Percentiles rank a stretch among this genome's conserved stretches.
Conservation (phyloP, 2,888 invertebrate genomes). For the Drosophila pegasa region DNA sequence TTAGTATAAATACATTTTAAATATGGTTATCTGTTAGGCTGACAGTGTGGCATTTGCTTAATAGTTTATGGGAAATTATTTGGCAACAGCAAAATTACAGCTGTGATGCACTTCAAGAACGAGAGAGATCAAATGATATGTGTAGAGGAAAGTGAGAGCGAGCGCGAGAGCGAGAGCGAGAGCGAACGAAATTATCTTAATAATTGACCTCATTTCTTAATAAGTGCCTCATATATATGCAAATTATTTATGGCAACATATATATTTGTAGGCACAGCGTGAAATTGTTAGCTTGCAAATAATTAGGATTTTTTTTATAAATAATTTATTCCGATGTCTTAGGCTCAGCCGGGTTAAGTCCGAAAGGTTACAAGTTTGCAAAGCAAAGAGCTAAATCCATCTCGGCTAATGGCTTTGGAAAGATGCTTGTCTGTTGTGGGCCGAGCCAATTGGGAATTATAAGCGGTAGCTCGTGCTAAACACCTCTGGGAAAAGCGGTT, state of each 20-base stretch:
- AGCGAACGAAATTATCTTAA: constrained; percentile 54
- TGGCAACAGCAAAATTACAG: constrained; percentile 28
- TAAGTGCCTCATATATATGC: constrained; percentile 27
- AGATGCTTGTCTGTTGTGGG: background rate
- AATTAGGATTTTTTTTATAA: constrained; percentile 12
- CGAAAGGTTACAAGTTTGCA: background rate
- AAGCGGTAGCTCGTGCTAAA: constrained; percentile 25
- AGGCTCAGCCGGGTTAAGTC: background rate
- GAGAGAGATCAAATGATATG: constrained; percentile 19
- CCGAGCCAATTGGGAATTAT: constrained; percentile 24
- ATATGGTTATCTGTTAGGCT: constrained; percentile 27
- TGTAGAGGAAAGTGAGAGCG: background rate
- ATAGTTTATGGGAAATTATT: constrained; percentile 43
- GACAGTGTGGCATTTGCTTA: constrained; percentile 36
- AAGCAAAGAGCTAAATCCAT: background rate
- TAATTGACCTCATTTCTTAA: constrained; percentile 67
- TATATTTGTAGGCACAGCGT: constrained; percentile 15
- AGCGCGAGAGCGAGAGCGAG: constrained; percentile 10
- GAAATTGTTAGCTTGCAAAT: constrained; percentile 13
- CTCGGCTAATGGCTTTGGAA: constrained; percentile 21
- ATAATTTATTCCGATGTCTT: background rate
- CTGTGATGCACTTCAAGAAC: constrained; percentile 7
- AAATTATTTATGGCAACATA: constrained; percentile 25
- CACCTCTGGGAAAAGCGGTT: constrained; percentile 2
- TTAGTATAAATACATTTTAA: constrained; percentile 25